phyloP scores from a whole-genome alignment of 2,797 vertebrate genomes.

The Acanthurus leucopareius region DNA sequence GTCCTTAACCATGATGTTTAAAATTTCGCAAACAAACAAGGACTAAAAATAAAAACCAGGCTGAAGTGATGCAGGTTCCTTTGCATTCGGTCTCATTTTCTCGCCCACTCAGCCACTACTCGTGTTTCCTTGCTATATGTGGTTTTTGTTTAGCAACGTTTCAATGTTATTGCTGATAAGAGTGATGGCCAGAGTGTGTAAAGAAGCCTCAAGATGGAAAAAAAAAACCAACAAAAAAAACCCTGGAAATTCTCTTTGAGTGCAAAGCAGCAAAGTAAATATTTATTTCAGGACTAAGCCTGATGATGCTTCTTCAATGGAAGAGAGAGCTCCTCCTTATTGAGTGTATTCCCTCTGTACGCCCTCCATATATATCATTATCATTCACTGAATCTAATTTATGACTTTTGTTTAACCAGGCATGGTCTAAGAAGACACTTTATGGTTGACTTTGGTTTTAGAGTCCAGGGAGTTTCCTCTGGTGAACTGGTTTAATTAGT shows the following conservation, averaged over 20 bases:
- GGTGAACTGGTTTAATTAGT: constrained; percentile 81
- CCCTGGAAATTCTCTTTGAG: constrained; percentile 8
- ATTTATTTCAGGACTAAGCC: constrained; percentile 37
- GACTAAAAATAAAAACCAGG: neutral
- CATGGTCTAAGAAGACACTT: constrained; percentile 64
- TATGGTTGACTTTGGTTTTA: constrained; percentile 67
- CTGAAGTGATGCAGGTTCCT: neutral
- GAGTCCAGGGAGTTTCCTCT: constrained; percentile 61
- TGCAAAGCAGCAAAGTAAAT: constrained; percentile 37
- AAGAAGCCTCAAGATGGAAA: constrained; percentile 3
- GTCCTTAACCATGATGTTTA: neutral
- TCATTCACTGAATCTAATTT: constrained; percentile 71
- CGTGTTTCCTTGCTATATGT: neutral
- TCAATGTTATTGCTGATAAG: neutral
- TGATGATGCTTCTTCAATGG: constrained; percentile 41
- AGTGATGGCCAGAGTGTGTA: neutral
- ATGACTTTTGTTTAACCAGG: constrained; percentile 71
- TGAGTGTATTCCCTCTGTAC: constrained; percentile 34
- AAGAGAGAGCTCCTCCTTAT: constrained; percentile 47
- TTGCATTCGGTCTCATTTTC: neutral
- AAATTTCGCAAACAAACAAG: neutral
- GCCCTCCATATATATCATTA: constrained; percentile 54
- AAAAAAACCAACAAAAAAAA: neutral
- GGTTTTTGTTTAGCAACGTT: neutral
- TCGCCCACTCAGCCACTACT: neutral